Percentiles rank a stretch among this genome's conserved stretches.
Evolutionary conservation across 2,888 invertebrate species (phyloP).

Genomic region (Escarpia spicata): DNA sequence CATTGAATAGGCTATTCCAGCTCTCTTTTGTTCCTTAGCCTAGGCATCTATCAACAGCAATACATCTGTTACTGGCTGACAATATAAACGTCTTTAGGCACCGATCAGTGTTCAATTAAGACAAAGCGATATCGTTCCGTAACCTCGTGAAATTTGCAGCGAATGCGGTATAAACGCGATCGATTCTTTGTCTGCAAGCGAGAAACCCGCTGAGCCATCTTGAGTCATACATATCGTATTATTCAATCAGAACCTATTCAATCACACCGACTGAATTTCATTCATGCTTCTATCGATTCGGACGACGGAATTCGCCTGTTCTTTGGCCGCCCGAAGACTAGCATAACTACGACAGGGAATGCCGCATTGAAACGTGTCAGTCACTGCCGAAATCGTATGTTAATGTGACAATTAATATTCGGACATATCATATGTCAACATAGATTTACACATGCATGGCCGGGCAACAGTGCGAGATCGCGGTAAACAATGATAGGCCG

Average conservation of each 20-base stretch:
- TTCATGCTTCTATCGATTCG: conserved; percentile 16
- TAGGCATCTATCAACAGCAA: not conserved
- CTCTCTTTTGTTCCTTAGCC: conserved; percentile 3
- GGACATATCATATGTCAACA: conserved; percentile 16
- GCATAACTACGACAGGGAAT: not conserved
- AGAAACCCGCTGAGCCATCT: not conserved
- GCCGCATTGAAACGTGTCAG: not conserved
- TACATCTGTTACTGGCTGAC: not conserved
- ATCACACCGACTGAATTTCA: conserved; percentile 16
- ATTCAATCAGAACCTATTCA: conserved; percentile 16
- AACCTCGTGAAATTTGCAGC: conserved; percentile 4
- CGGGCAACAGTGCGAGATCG: conserved; percentile 5
- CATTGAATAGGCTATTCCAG: not conserved
- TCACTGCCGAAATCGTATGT: not conserved
- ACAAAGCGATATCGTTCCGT: not conserved
- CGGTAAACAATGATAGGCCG: conserved; percentile 6
- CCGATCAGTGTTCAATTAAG: conserved; percentile 16
- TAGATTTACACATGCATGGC: conserved; percentile 16
- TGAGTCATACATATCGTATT: conserved; percentile 16
- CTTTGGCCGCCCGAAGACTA: not conserved
- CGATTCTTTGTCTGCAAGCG: conserved; percentile 13
- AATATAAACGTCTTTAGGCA: not conserved
- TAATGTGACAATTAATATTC: conserved; percentile 16
- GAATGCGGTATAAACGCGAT: conserved; percentile 13
- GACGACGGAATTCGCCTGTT: conserved; percentile 12